phyloP scores from a whole-genome alignment of 1,140 invertebrate species.

The Leptoteleia sp. region DNA sequence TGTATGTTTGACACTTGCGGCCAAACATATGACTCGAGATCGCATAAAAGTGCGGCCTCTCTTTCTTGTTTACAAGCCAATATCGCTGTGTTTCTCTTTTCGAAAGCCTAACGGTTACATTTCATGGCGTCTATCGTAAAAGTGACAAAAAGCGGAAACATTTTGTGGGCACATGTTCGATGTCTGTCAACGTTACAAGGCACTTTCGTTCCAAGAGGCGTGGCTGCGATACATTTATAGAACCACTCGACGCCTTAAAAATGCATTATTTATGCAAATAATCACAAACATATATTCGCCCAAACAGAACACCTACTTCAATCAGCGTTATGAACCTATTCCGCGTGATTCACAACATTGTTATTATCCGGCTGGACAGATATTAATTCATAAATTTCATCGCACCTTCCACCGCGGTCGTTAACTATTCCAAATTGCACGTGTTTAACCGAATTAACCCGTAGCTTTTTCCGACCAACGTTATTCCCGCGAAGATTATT shows the following conservation, averaged over 20 bases:
- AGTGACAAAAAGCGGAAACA: slow-evolving; percentile 70
- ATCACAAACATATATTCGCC: slow-evolving; percentile 53
- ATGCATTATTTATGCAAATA: slow-evolving; percentile 65
- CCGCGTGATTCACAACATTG: slow-evolving; percentile 55
- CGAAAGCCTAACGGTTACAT: slow-evolving; percentile 66
- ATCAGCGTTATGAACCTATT: slow-evolving; percentile 50
- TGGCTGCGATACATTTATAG: slow-evolving; percentile 66
- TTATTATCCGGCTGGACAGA: slow-evolving; percentile 42
- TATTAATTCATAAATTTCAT: slow-evolving; percentile 53
- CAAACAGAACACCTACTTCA: slow-evolving; percentile 58
- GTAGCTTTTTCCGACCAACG: not conserved
- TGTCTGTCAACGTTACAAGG: slow-evolving; percentile 67
- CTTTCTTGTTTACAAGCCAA: slow-evolving; percentile 66
- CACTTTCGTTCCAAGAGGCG: slow-evolving; percentile 65
- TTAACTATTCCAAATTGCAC: slow-evolving; percentile 38
- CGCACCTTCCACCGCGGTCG: slow-evolving; percentile 19
- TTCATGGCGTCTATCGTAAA: slow-evolving; percentile 65
- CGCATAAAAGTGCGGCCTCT: slow-evolving; percentile 59
- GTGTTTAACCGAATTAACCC: not conserved
- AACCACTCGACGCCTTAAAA: slow-evolving; percentile 56
- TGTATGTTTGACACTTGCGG: slow-evolving; percentile 61
- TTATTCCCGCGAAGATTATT: not conserved
- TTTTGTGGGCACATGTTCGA: slow-evolving; percentile 68
- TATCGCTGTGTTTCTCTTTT: slow-evolving; percentile 65
- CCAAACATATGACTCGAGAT: slow-evolving; percentile 53